Evolutionary conservation across 2,888 invertebrate genomes (phyloP).

Genomic region (Microctonus aethiopoides): DNA sequence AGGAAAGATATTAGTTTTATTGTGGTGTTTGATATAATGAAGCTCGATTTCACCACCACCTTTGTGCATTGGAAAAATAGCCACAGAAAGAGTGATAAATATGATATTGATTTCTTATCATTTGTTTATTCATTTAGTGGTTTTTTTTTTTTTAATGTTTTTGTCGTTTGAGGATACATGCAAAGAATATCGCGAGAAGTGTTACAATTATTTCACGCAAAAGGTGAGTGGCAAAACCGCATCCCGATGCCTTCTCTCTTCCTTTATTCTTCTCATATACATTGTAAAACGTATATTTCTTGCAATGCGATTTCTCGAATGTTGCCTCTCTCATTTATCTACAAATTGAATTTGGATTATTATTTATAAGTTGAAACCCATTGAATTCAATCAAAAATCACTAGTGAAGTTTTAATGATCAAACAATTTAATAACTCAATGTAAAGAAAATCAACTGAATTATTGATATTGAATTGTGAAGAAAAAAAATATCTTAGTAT

Average conservation of each 20-base stretch:
- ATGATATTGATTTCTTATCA: background rate
- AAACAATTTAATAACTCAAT: background rate
- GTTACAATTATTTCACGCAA: background rate
- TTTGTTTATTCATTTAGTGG: too few species aligned
- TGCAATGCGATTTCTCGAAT: background rate
- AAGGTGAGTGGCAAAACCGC: background rate
- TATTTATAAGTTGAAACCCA: background rate
- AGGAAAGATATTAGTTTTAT: background rate
- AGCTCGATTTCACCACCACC: background rate
- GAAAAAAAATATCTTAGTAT: background rate
- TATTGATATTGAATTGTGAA: background rate
- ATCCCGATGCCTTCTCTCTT: background rate
- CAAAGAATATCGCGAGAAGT: background rate
- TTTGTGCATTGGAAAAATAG: background rate
- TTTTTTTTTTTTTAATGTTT: background rate
- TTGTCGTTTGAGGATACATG: background rate
- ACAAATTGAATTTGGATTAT: background rate
- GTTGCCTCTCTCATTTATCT: conserved; percentile 1
- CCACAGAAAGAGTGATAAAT: background rate
- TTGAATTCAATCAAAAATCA: background rate
- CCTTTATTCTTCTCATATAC: background rate
- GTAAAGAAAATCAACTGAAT: background rate
- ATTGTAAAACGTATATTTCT: background rate
- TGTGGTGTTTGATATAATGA: background rate
- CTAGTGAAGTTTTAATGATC: background rate